Evolutionary conservation across 2,113 vertebrate genomes (phyloP), one percentile per base, ranked within the genome.

Genomic region (Lagenorhynchus albirostris): DNA sequence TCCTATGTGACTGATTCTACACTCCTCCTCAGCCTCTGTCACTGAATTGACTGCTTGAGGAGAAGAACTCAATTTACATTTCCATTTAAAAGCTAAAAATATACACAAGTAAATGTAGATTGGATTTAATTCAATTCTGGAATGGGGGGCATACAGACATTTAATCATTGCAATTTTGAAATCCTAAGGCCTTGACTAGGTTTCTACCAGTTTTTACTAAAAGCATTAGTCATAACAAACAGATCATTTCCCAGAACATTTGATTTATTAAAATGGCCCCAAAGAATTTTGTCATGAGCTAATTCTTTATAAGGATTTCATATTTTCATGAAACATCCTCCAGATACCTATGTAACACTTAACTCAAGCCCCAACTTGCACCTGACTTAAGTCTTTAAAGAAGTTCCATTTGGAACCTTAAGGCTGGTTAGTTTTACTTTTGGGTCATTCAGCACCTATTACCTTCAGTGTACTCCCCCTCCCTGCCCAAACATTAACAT

Each of bases 21-120:
- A 53, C 62, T 97, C 36, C 67, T 73, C 29, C 21, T 93, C 25
- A 58, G 76, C 62, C 14, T 89, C 41, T 38, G 86, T 73, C 14
- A 26, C 65, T 96, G 89, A 97, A 96, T 77, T 86, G 50, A 96
- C 50, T 96, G 68, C 82, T 95, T 86, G 79, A 95, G 81, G 89
- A 94, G 94, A 97, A 95, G 1, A 93, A 89, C 55, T 94, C 77
- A 96, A 96, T 93, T 93, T 97, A 50, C 73, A 95, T 93, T 95
- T 97, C 68, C 68, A 95, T 96, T 96, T 89, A 95, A 89, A 94
- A 97, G 92, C 82, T 97, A 97, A 95, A 97, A 94, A 98, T 95
- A 97, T 33, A 82, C 53, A 79, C 73, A 97, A 95, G 77, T 79
- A 93, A 97, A 93, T 91, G 62, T 77, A 79, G 41, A 68, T 89